Evolutionary conservation across 2,113 vertebrate species (phyloP).

Genomic region (Xenopus borealis): DNA sequence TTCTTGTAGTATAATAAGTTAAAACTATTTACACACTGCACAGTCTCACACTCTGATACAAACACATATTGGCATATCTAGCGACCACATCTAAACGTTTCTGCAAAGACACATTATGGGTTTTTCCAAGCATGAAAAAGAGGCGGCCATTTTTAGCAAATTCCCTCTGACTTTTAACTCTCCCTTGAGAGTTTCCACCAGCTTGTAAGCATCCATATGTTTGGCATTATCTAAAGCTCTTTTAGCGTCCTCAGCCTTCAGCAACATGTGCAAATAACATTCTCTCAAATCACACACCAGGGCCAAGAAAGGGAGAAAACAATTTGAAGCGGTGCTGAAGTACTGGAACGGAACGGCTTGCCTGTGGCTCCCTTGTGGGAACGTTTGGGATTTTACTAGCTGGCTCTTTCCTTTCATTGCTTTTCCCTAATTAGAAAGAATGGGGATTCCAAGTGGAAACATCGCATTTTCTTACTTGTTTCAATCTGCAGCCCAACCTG

Average conservation of each 20-base stretch:
- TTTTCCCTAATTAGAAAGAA: neutral
- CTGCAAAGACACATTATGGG: slow-evolving; percentile 54
- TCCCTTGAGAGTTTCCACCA: slow-evolving; percentile 54
- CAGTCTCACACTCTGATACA: slow-evolving; percentile 75
- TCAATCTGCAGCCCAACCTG: neutral
- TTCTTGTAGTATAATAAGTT: slow-evolving; percentile 90
- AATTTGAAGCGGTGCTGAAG: neutral
- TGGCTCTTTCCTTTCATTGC: neutral
- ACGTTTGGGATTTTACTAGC: neutral
- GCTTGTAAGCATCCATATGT: slow-evolving; percentile 42
- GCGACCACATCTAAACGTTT: slow-evolving; percentile 63
- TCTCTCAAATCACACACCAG: slow-evolving; percentile 51
- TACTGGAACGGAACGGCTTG: neutral
- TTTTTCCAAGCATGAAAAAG: slow-evolving; percentile 50
- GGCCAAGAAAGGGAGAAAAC: slow-evolving; percentile 44
- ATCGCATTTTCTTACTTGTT: neutral
- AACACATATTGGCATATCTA: slow-evolving; percentile 69
- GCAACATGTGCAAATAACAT: slow-evolving; percentile 52
- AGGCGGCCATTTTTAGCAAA: slow-evolving; percentile 41
- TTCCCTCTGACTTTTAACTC: slow-evolving; percentile 53
- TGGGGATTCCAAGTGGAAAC: neutral
- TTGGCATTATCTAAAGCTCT: slow-evolving; percentile 50
- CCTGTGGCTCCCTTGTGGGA: slow-evolving; percentile 7
- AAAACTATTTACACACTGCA: slow-evolving; percentile 86
- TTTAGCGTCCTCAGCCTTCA: slow-evolving; percentile 45